Evolutionary conservation across 2,797 vertebrate genomes (phyloP).

Genomic region (Takifugu rubripes): DNA sequence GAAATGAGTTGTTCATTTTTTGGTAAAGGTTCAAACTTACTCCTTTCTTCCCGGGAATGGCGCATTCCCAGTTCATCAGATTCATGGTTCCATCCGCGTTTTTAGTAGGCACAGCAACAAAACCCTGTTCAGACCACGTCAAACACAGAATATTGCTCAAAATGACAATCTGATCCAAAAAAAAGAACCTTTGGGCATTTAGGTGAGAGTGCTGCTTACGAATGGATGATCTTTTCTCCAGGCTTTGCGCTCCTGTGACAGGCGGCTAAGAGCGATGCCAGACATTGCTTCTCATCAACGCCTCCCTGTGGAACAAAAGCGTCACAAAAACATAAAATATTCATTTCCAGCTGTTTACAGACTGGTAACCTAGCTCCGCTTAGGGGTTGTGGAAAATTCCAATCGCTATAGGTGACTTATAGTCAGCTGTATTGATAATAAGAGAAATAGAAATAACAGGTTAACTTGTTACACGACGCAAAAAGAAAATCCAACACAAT

Average conservation of each 20-base stretch:
- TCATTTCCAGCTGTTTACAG: background rate
- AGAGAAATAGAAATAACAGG: background rate
- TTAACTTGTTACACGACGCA: too few species aligned
- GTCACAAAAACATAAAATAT: conserved; percentile 24
- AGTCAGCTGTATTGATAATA: too few species aligned
- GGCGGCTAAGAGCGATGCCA: conserved; percentile 78
- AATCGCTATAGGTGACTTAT: background rate
- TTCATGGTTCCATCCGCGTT: conserved; percentile 80
- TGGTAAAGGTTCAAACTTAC: conserved; percentile 47
- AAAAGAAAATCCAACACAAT: too few species aligned
- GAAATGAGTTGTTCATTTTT: too few species aligned
- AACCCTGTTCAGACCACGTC: conserved; percentile 59
- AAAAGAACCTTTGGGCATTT: too few species aligned
- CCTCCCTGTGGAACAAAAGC: conserved; percentile 64
- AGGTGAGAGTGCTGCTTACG: conserved; percentile 45
- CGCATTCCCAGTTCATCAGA: conserved; percentile 81
- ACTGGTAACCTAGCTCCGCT: rapidly evolving
- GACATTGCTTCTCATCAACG: conserved; percentile 78
- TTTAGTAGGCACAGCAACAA: conserved; percentile 79
- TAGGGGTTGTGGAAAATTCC: background rate
- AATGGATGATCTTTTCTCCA: conserved; percentile 79
- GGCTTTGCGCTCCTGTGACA: conserved; percentile 78
- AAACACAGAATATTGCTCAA: conserved; percentile 14
- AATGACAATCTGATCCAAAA: background rate
- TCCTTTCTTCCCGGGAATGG: conserved; percentile 79